Evolutionary conservation across 2,888 invertebrate species (phyloP).

Genomic region (Thereva unica): DNA sequence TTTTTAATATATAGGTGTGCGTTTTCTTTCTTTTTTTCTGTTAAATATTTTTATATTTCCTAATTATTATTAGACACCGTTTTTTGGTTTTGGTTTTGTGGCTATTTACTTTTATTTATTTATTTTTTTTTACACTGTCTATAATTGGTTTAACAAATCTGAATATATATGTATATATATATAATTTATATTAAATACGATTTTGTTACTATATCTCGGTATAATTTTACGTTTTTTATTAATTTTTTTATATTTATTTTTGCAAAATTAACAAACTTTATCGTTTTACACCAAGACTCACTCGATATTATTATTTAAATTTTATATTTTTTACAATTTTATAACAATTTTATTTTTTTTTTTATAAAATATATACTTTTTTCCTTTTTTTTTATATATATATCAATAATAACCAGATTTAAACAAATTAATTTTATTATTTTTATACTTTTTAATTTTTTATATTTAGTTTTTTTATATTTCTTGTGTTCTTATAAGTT

Average conservation of each 20-base stretch:
- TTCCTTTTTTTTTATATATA: too few species aligned
- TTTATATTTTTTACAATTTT: too few species aligned
- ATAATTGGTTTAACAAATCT: too few species aligned
- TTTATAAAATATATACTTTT: too few species aligned
- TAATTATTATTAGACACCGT: neutral
- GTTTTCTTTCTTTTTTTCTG: constrained; percentile 3
- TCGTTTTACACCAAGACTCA: constrained; percentile 3
- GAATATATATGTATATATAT: too few species aligned
- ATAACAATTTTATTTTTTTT: too few species aligned
- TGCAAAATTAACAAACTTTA: neutral
- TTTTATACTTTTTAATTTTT: constrained; percentile 22
- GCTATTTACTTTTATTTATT: too few species aligned
- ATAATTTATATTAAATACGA: too few species aligned
- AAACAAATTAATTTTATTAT: neutral
- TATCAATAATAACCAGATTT: constrained; percentile 8
- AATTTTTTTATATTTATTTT: neutral
- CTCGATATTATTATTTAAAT: neutral
- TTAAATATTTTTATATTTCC: neutral
- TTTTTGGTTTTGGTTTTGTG: neutral
- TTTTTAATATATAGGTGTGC: constrained; percentile 7
- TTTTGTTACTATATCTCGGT: neutral
- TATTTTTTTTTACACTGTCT: too few species aligned
- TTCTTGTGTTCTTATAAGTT: constrained; percentile 24
- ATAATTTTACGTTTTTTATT: neutral
- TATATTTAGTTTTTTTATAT: constrained; percentile 5